Evolutionary conservation across 2,113 vertebrate genomes (phyloP).

Genomic region (Rhabdomys dilectus): DNA sequence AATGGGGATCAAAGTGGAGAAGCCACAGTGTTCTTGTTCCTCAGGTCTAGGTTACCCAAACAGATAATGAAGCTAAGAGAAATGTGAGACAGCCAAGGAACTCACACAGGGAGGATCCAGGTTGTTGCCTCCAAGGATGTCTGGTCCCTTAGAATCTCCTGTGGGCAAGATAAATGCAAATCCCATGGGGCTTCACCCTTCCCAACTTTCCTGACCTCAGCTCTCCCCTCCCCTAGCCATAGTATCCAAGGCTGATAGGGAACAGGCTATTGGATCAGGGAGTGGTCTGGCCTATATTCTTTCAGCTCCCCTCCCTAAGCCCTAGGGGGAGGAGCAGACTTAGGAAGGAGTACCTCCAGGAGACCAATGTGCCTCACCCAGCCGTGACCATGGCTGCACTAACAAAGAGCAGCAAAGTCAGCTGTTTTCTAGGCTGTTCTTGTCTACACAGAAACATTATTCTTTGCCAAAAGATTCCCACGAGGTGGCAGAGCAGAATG

Average conservation of each 20-base stretch:
- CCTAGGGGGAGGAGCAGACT: background rate
- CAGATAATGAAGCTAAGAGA: background rate
- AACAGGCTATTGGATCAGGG: accelerated
- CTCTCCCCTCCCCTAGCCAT: background rate
- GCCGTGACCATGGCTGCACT: background rate
- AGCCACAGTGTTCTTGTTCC: background rate
- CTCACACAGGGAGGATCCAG: background rate
- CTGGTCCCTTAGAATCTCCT: background rate
- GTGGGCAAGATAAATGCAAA: accelerated
- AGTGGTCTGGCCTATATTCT: background rate
- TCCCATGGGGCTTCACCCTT: background rate
- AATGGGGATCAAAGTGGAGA: background rate
- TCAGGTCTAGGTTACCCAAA: background rate
- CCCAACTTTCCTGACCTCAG: background rate
- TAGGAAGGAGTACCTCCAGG: background rate
- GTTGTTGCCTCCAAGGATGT: background rate
- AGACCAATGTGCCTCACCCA: background rate
- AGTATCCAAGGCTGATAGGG: background rate
- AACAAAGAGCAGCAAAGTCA: background rate
- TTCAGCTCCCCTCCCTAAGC: background rate
- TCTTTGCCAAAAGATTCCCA: background rate
- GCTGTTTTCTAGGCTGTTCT: background rate
- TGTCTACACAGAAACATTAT: background rate
- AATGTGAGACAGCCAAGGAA: background rate
- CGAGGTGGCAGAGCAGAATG: background rate